These are phyloP conservation scores for Spheniscus humboldti DNA, from an alignment of 2,797 vertebrate genomes.

Conservation along the genomic window DNA sequence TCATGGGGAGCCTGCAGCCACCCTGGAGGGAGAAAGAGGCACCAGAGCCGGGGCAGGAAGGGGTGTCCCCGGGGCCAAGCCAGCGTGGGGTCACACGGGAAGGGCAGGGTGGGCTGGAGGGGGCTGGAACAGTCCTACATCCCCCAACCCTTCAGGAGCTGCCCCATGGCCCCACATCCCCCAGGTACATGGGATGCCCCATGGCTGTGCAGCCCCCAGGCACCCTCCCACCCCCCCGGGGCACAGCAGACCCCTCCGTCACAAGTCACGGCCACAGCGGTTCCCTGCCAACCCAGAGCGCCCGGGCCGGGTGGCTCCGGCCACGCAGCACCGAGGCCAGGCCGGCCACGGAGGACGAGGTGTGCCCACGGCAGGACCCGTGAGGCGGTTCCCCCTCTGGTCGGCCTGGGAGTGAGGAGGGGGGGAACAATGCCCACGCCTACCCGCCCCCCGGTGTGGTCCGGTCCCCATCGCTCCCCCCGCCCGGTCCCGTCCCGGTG, in stretches of 20 bases:
- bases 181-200: too few relatives aligned
- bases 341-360: not conserved
- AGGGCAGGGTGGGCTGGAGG: too few relatives aligned
- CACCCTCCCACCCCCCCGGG: not conserved
- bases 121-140: too few relatives aligned
- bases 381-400: not conserved
- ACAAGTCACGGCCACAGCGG: not conserved
- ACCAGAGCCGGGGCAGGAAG: too few relatives aligned
- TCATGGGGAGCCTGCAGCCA: too few relatives aligned
- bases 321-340: not conserved
- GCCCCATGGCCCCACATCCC: too few relatives aligned
- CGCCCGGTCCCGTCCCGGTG: rapidly evolving
- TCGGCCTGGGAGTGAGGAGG: not conserved
- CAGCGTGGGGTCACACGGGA: too few relatives aligned
- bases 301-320: not conserved
- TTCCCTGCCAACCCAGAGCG: not conserved
- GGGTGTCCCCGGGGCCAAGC: too few relatives aligned
- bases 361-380: not conserved
- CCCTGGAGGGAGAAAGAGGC: too few relatives aligned
- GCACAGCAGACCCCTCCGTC: not conserved
- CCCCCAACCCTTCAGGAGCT: too few relatives aligned
- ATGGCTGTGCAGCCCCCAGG: too few relatives aligned
- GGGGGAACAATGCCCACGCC: not conserved
- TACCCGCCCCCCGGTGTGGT: rapidly evolving
- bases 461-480: too few relatives aligned